Evolutionary conservation across 2,113 vertebrate genomes (phyloP), one percentile per base, ranked within the genome.

Genomic region (Ciconia stormi): DNA sequence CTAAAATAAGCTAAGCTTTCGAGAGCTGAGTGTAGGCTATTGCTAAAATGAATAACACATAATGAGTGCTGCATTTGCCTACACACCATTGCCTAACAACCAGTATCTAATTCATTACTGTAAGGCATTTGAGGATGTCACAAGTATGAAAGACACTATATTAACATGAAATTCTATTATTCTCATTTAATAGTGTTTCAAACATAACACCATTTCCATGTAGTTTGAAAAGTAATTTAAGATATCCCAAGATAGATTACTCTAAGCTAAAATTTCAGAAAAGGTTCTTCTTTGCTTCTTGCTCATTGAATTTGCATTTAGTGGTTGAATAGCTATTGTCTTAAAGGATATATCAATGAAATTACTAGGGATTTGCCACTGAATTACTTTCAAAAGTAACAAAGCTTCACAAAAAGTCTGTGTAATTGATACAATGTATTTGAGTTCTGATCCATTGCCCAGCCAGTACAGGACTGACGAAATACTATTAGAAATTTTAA

Each of bases 111-210:
- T 97, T 97, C 95, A 94, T 95, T 96, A 80, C 74, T 77, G 65
- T 77, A 77, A 82, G 89, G 70, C 65, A 36, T 90, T 94, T 90
- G 84, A 91, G 81, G 69, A 90, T 94, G 83, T 87, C 87, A 87
- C 9, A 0, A 92, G 53, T 36, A 94, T 94, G 78, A 90, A 90
- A 95, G 92, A 67, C 65, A 40, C 62, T 80, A 77, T 29, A 62
- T 34, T 34, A 78, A 97, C 96, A 93, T 90, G 77, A 94, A 97
- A 94, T 87, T 94, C 82, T 92, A 87, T 95, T 95, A 95, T 93
- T 95, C 94, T 67, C 71, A 49, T 59, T 94, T 96, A 90, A 93
- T 84, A 90, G 67, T 29, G 29, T 90, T 94, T 94, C 66, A 12
- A 93, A 89, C 67, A 46, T 74, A 94, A 93, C 61, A 70, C 56